Evolutionary conservation across 2,797 vertebrate species (phyloP).

Genomic region (Meriones psammophilus): DNA sequence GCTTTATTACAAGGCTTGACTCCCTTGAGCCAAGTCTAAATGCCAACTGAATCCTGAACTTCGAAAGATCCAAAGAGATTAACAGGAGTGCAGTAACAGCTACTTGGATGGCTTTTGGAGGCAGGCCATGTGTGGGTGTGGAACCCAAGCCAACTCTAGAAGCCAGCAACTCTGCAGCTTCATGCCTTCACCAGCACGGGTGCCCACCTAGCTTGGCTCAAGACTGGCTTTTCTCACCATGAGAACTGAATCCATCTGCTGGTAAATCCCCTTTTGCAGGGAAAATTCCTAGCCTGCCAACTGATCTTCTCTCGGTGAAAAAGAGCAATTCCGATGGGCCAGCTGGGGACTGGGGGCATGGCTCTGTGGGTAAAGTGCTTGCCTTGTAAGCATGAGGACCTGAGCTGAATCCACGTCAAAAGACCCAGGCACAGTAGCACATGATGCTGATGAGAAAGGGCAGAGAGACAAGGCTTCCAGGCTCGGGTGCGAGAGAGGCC

Average conservation of each 20-base stretch:
- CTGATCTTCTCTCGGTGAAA: conserved; percentile 21
- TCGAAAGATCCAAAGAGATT: conserved; percentile 40
- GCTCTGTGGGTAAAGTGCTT: background rate
- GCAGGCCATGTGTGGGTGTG: background rate
- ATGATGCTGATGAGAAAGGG: background rate
- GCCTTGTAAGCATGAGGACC: background rate
- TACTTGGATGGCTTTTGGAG: background rate
- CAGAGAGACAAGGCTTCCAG: background rate
- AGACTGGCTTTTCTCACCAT: conserved; percentile 11
- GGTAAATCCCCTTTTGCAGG: conserved; percentile 31
- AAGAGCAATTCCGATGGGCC: conserved; percentile 1
- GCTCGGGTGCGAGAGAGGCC: background rate
- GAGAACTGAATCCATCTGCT: background rate
- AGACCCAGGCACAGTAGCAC: background rate
- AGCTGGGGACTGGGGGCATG: background rate
- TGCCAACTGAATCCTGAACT: conserved; percentile 64
- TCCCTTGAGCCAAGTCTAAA: conserved; percentile 56
- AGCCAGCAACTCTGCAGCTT: background rate
- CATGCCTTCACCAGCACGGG: background rate
- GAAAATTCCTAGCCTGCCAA: conserved; percentile 34
- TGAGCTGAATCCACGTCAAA: background rate
- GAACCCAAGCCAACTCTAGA: background rate
- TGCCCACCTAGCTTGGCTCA: background rate
- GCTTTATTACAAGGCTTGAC: conserved; percentile 44
- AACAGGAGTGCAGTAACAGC: conserved; percentile 30